Base-by-base conservation (phyloP, 2,888 invertebrate genomes). In the Danaus chrysippus region DNA sequence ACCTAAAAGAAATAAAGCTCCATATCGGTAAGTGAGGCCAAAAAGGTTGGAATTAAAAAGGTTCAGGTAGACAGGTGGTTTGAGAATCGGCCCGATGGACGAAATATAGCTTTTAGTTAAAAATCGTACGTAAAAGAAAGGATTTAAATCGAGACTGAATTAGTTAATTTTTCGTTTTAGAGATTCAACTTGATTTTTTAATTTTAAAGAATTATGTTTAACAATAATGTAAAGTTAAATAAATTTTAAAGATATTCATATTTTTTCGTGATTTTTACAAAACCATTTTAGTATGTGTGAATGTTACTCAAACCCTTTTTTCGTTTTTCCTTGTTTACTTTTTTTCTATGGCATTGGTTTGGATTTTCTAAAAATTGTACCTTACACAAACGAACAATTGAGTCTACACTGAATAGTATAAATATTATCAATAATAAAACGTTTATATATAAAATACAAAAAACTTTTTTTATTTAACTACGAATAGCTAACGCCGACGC, bases 21-120 rank as follows among this genome's bases (percentile, higher is more conserved):
- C 13, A 34, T 42, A 57, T 59, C 42, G 56, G 56, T 8, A 42
- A 54, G 49, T 49, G 49, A 11, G 49, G 56, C 59, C 57, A 54
- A 59, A 63, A 57, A 53, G 53, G 54, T 12, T 23, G 49, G 46
- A 54, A 46, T 42, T 59, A 41, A 63, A 63, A 54, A 42, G 54
- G 44, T 19, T 15, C 59, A 57, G 63, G 59, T 63, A 60, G 44
- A 60, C 49, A 53, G 58, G 58, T 62, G 61, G 49, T 49, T 17
- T 10, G 49, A 49, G 49, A 49, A 49, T 49, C 17, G 49, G 17
- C 17, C 49, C 3, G 17, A 49, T 49, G 49, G 10, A 15, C 17
- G 49, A 49, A 17, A 49, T 49, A 17, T 49, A 17, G 10, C 49
- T 17, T 49, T 49, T 49, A 17, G 9, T n/a, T 46, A 46, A 49